A percentile compares a stretch with the other conserved stretches of the same genome.
Conservation (phyloP, 2,888 invertebrate genomes). For the Bombyx huttoni region DNA sequence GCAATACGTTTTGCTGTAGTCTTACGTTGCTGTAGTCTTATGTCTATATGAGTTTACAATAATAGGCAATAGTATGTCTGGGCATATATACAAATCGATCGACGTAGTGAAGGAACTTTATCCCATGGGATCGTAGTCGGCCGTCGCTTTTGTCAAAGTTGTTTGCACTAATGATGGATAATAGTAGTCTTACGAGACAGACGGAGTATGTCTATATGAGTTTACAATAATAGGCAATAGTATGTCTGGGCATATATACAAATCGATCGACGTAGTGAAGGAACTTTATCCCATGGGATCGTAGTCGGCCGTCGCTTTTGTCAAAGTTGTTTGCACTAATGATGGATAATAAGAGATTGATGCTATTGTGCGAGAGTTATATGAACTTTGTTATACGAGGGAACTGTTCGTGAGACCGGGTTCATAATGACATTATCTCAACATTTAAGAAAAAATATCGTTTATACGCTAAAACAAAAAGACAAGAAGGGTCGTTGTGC, state of each 20-base stretch:
- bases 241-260: too few species aligned
- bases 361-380: conserved; percentile 3
- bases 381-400: conserved; percentile 4
- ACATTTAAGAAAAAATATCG: too few species aligned
- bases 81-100: neutral
- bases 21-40: too few species aligned
- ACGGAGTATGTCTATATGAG: too few species aligned
- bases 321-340: conserved; percentile 45
- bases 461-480: too few species aligned
- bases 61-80: too few species aligned
- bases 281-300: conserved; percentile 44
- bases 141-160: conserved; percentile 34
- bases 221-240: too few species aligned
- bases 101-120: conserved; percentile 41
- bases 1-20: too few species aligned
- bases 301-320: conserved; percentile 23
- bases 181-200: too few species aligned
- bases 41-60: too few species aligned
- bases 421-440: too few species aligned
- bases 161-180: conserved; percentile 49
- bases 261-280: conserved; percentile 23
- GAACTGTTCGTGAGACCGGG: neutral
- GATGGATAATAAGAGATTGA: conserved; percentile 44
- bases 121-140: conserved; percentile 31
- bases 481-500: too few species aligned